Conservation (phyloP, 2,797 vertebrate genomes). For the Lepilemur septentrionalis region DNA sequence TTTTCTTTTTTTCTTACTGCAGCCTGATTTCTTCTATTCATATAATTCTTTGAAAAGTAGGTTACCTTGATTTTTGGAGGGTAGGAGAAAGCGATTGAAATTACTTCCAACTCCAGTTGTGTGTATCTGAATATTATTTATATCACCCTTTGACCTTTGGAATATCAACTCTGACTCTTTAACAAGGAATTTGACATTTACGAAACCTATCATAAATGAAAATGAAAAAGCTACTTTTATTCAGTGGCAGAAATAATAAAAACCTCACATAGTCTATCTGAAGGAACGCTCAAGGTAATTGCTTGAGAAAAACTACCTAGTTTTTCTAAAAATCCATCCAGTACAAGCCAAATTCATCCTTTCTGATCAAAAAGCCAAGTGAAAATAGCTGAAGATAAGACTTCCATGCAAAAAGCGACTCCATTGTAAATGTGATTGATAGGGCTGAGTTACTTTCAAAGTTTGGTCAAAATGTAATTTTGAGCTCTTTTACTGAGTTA, state of each 20-base stretch:
- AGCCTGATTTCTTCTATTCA: slow-evolving; percentile 27
- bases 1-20: background rate
- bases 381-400: background rate
- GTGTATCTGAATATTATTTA: slow-evolving; percentile 17
- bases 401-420: background rate
- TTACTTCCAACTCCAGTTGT: background rate
- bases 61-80: background rate
- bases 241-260: slow-evolving; percentile 62
- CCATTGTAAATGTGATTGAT: background rate
- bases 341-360: background rate
- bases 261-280: slow-evolving; percentile 40
- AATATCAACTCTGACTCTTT: slow-evolving; percentile 53
- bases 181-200: slow-evolving; percentile 71
- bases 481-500: slow-evolving; percentile 20
- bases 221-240: slow-evolving; percentile 55
- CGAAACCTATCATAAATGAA: slow-evolving; percentile 60
- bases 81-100: background rate
- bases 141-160: slow-evolving; percentile 53
- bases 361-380: background rate
- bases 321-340: background rate
- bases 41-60: slow-evolving; percentile 25
- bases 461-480: slow-evolving; percentile 34
- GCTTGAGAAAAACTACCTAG: slow-evolving; percentile 24
- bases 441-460: background rate
- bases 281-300: slow-evolving; percentile 10